Conservation (phyloP, 2,888 invertebrate genomes). For the Octodonta nipae region DNA sequence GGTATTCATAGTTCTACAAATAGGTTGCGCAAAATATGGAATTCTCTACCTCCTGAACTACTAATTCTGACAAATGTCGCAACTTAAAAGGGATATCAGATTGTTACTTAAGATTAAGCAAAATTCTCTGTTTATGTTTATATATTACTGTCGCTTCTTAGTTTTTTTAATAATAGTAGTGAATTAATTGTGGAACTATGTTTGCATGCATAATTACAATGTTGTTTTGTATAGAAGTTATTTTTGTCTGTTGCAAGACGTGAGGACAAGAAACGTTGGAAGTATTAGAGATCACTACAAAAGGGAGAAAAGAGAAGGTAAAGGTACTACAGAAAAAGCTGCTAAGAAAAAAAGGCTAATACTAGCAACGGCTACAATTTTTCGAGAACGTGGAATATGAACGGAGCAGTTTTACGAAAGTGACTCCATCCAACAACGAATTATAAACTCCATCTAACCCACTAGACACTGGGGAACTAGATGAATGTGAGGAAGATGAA, state of each 20-base stretch:
- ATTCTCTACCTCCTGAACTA: no score
- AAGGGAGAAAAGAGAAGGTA: background rate
- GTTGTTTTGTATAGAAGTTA: background rate
- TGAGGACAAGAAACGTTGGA: background rate
- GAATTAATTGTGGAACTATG: background rate
- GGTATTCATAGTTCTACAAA: no score
- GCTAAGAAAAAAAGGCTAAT: background rate
- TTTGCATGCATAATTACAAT: background rate
- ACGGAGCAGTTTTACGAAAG: background rate
- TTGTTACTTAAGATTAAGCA: no score
- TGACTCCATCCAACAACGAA: background rate
- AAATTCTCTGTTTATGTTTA: no score
- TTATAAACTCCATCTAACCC: no score
- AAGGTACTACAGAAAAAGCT: background rate
- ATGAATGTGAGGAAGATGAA: no score
- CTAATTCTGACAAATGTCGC: no score
- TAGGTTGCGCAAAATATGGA: no score
- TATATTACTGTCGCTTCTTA: no score
- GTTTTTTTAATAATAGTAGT: background rate
- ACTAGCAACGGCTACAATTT: background rate
- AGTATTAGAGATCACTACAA: slow-evolving; percentile 1
- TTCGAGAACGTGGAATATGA: background rate
- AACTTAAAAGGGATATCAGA: no score
- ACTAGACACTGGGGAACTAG: no score
- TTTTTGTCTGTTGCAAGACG: background rate